phyloP scores from a whole-genome alignment of 1,140 invertebrate genomes.

The Hermetia illucens region DNA sequence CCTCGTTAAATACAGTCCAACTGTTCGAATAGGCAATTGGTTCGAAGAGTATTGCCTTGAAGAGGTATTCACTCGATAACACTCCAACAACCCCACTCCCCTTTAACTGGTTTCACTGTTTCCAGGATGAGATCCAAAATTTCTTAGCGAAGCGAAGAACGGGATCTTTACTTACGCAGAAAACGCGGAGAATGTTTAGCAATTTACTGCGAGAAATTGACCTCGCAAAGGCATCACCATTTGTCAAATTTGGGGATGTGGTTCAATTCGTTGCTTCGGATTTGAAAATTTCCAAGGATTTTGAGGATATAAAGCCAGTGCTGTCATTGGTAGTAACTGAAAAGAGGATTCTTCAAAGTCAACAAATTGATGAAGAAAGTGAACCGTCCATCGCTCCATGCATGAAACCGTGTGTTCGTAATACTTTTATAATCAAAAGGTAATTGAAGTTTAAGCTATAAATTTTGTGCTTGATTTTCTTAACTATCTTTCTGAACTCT shows the following conservation, averaged over 20 bases:
- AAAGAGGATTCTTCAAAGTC: background rate
- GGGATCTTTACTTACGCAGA: background rate
- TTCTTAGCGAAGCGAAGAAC: background rate
- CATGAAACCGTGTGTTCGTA: background rate
- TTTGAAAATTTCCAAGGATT: background rate
- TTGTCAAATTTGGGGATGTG: background rate
- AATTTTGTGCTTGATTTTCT: no score
- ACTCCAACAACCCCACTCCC: no score
- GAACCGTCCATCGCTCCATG: background rate
- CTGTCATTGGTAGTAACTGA: background rate
- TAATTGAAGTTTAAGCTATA: no score
- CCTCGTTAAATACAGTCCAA: background rate
- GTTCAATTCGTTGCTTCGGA: background rate
- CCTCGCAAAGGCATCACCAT: no score
- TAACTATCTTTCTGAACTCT: no score
- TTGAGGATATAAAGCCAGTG: background rate
- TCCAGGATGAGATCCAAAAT: background rate
- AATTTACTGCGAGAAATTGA: background rate
- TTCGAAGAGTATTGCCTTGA: background rate
- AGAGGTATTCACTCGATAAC: no score
- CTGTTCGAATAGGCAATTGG: conserved; percentile 1
- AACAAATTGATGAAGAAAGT: background rate
- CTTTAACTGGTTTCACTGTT: no score
- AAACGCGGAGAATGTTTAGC: background rate
- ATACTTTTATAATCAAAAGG: background rate